Evolutionary conservation across 2,888 invertebrate genomes (phyloP).

Genomic region (Caenorhabditis sulstoni): DNA sequence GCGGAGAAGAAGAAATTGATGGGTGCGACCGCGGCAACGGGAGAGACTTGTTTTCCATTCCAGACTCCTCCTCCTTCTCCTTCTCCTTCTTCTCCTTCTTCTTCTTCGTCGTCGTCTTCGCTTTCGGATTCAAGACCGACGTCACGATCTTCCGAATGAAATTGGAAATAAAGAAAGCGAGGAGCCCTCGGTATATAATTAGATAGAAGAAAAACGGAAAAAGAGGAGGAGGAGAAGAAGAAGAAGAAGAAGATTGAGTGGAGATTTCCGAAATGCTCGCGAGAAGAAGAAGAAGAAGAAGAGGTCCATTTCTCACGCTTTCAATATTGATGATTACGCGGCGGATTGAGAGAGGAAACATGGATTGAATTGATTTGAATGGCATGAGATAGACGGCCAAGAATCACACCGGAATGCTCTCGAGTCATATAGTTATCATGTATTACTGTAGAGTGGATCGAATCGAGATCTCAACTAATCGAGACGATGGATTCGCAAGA

Average conservation of each 20-base stretch:
- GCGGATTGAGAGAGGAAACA: neutral
- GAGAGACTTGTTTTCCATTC: constrained; percentile 30
- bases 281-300: neutral
- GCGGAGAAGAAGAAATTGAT: constrained; percentile 43
- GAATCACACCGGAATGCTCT: too few species aligned
- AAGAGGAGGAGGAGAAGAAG: constrained; percentile 30
- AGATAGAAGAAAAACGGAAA: constrained; percentile 35
- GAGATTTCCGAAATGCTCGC: constrained; percentile 29
- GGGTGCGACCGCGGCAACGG: constrained; percentile 21
- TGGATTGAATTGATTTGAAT: too few species aligned
- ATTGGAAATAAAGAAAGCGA: constrained; percentile 10
- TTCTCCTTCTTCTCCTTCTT: too few species aligned
- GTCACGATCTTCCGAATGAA: constrained; percentile 39
- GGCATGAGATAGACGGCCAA: too few species aligned
- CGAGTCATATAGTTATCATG: too few species aligned
- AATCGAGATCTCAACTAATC: too few species aligned
- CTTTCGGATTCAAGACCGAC: constrained; percentile 18
- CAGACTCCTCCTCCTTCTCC: neutral
- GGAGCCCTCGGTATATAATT: constrained; percentile 39
- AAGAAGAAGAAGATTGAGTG: constrained; percentile 32
- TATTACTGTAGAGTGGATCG: too few species aligned
- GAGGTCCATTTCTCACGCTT: neutral
- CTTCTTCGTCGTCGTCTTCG: neutral
- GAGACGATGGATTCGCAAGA: too few species aligned
- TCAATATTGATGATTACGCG: constrained; percentile 2